A percentile compares a stretch with the other conserved stretches of the same genome.
These are phyloP conservation scores for Aurelia aurita complex sp. Pacific DNA, from an alignment of 30 jellyfish, hydroid and myxozoan species.

Conservation along the genomic window DNA sequence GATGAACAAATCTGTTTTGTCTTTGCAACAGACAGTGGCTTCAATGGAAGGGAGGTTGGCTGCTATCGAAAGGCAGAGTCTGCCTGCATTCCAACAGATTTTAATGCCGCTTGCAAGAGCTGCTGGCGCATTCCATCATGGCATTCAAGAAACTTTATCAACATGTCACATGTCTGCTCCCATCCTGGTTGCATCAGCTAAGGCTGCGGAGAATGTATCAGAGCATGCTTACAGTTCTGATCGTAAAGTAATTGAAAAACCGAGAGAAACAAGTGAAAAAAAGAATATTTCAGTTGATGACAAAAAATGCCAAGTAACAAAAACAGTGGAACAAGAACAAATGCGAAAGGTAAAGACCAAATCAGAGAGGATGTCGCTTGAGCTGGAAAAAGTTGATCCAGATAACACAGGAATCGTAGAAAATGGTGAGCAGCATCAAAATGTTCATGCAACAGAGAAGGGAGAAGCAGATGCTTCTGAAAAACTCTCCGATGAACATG, in stretches of 20 bases:
- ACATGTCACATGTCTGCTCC: background rate
- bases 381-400: background rate
- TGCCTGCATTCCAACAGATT: slow-evolving; percentile 44
- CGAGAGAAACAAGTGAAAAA: too few relatives aligned
- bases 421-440: background rate
- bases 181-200: background rate
- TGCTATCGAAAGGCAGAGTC: slow-evolving; percentile 28
- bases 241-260: too few relatives aligned
- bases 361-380: background rate
- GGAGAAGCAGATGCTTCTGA: too few relatives aligned
- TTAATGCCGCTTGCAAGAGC: slow-evolving; percentile 48
- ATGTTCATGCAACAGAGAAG: too few relatives aligned
- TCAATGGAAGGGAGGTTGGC: slow-evolving; percentile 49
- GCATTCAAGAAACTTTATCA: slow-evolving; percentile 31
- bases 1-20: slow-evolving; percentile 40
- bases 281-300: too few relatives aligned
- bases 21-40: slow-evolving; percentile 37
- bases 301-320: too few relatives aligned
- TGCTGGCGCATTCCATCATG: slow-evolving; percentile 34
- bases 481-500: too few relatives aligned
- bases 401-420: background rate
- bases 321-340: too few relatives aligned
- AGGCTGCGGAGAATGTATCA: background rate
- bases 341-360: too few relatives aligned
- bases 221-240: too few relatives aligned